Evolutionary conservation across 2,113 vertebrate species (phyloP).

Genomic region (Spilogale gracilis): DNA sequence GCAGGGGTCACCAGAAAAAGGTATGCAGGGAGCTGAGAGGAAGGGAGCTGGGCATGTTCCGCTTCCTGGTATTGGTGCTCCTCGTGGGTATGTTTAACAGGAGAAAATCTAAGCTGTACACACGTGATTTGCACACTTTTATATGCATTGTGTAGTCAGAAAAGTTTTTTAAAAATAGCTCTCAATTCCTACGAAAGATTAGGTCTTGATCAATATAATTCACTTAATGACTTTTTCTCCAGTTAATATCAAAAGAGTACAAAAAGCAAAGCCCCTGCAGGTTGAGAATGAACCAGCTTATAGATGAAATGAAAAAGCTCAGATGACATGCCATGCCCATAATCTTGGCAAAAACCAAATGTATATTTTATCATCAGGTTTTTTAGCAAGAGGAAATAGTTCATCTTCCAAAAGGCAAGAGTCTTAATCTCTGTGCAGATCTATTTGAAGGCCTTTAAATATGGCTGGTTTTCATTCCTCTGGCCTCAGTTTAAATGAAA

Average conservation of each 20-base stretch:
- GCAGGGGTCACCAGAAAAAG: too few relatives aligned
- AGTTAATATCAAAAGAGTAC: neutral
- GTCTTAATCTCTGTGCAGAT: neutral
- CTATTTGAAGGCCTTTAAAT: neutral
- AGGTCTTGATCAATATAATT: neutral
- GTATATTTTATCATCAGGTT: neutral
- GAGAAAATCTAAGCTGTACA: neutral
- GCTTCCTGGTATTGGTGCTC: fast-evolving
- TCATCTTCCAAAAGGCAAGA: neutral
- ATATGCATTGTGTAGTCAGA: neutral
- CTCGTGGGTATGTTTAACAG: fast-evolving
- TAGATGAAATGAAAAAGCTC: neutral
- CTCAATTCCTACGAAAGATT: neutral
- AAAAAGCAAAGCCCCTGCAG: neutral
- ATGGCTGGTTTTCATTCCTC: neutral
- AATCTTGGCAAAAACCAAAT: neutral
- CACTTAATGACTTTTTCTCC: neutral
- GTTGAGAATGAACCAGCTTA: neutral
- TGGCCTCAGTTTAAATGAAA: neutral
- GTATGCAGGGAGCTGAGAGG: fast-evolving
- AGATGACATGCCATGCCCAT: fast-evolving
- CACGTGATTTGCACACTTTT: neutral
- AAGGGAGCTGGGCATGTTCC: neutral
- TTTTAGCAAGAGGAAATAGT: neutral
- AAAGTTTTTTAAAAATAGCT: neutral